Conservation (phyloP, 1,140 invertebrate genomes). For the Fopius arisanus region DNA sequence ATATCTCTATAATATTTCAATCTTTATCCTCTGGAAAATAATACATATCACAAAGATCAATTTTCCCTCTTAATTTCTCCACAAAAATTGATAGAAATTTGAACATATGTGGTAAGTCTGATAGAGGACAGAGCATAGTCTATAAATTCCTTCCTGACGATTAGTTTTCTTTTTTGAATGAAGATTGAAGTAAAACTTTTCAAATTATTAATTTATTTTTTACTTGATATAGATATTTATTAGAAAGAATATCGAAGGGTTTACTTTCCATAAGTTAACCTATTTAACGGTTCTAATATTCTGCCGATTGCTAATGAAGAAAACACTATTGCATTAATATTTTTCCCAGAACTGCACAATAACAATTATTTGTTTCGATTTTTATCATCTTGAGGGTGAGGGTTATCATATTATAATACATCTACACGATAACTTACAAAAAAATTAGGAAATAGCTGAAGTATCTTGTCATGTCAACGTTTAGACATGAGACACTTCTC, state of each 20-base stretch:
- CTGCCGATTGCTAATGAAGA: too few relatives aligned
- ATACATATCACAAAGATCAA: neutral
- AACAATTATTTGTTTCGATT: neutral
- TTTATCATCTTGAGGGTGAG: neutral
- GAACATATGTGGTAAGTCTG: too few relatives aligned
- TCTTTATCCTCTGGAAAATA: neutral
- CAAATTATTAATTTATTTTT: too few relatives aligned
- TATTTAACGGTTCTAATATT: too few relatives aligned
- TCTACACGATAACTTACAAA: neutral
- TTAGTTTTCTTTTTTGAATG: too few relatives aligned
- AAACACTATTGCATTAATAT: neutral
- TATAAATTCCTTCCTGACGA: too few relatives aligned
- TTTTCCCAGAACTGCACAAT: neutral
- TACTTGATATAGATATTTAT: too few relatives aligned
- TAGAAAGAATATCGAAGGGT: too few relatives aligned
- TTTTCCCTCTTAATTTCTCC: neutral
- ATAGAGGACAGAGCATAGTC: too few relatives aligned
- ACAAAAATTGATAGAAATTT: too few relatives aligned
- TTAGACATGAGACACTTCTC: neutral
- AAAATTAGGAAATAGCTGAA: neutral
- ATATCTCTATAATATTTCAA: conserved; percentile 63
- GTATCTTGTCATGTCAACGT: conserved; percentile 1
- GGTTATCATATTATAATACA: neutral
- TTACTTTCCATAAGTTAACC: too few relatives aligned
- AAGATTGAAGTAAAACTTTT: too few relatives aligned